phyloP scores from a whole-genome alignment of 1,140 invertebrate genomes.

The Contarinia nasturtii region DNA sequence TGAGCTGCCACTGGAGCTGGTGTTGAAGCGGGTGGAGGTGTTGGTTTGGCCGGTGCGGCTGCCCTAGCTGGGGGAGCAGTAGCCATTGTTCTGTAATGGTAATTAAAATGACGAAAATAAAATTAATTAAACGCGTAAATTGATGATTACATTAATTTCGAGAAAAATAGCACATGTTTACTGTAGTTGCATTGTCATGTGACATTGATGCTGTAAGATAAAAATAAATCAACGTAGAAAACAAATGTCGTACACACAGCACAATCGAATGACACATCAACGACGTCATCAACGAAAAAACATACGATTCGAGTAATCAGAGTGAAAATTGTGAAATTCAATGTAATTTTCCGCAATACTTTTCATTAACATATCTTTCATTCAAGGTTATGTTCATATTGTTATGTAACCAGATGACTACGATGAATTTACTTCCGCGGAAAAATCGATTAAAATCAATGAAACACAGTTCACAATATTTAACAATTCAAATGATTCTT shows the following conservation, averaged over 20 bases:
- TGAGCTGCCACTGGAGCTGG: constrained; percentile 15
- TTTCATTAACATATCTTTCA: no score
- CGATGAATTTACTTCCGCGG: background rate
- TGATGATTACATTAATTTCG: background rate
- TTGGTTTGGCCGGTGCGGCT: constrained; percentile 17
- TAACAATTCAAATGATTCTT: background rate
- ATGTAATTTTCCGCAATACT: no score
- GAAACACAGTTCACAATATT: background rate
- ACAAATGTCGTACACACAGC: background rate
- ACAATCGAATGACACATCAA: no score
- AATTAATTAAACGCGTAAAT: background rate
- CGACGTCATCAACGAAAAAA: no score
- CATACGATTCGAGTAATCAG: no score
- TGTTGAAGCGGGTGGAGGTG: constrained; percentile 16
- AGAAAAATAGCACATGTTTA: background rate
- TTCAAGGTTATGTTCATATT: background rate
- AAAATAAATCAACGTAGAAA: background rate
- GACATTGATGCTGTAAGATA: no score
- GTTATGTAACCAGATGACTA: background rate
- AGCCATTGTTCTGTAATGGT: constrained; percentile 6
- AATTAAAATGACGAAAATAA: background rate
- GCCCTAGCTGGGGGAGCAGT: constrained; percentile 8
- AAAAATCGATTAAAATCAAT: background rate
- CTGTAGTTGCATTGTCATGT: background rate
- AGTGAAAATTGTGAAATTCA: no score